These are phyloP conservation scores for Frieseomelitta varia DNA, from an alignment of 1,140 invertebrate genomes.

Conservation along the genomic window DNA sequence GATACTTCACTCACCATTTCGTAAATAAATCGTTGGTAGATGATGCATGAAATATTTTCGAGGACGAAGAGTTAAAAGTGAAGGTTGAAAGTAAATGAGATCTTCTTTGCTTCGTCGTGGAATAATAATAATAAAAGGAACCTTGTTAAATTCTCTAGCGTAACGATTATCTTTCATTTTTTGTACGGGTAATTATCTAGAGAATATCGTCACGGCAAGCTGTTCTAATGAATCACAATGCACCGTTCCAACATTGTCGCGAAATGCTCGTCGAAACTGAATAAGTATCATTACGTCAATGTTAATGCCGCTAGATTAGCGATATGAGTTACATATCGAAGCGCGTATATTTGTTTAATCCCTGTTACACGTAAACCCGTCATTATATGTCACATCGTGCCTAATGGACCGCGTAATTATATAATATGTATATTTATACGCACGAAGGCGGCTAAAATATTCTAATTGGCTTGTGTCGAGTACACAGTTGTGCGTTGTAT, in stretches of 20 bases:
- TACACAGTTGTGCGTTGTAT: too few relatives aligned
- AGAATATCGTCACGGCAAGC: too few relatives aligned
- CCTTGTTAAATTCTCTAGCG: not conserved
- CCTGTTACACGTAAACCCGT: slow-evolving; percentile 8
- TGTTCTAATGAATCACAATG: too few relatives aligned
- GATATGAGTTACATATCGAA: slow-evolving; percentile 18
- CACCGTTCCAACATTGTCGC: not conserved
- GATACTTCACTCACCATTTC: too few relatives aligned
- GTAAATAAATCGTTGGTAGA: too few relatives aligned
- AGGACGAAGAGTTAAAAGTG: too few relatives aligned
- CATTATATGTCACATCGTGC: not conserved
- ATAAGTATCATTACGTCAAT: slow-evolving; percentile 1
- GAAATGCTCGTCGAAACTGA: not conserved
- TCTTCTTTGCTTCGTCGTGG: not conserved
- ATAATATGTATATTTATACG: not conserved
- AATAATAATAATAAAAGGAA: not conserved
- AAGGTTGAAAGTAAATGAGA: not conserved
- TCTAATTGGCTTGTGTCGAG: not conserved
- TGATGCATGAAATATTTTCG: too few relatives aligned
- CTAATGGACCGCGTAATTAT: slow-evolving; percentile 34
- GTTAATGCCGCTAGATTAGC: not conserved
- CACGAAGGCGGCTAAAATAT: slow-evolving; percentile 13
- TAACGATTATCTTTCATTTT: too few relatives aligned
- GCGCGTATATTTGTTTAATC: slow-evolving; percentile 18
- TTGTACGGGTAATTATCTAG: too few relatives aligned